phyloP scores from a whole-genome alignment of 1,140 invertebrate species.

The Drosophila gunungcola region DNA sequence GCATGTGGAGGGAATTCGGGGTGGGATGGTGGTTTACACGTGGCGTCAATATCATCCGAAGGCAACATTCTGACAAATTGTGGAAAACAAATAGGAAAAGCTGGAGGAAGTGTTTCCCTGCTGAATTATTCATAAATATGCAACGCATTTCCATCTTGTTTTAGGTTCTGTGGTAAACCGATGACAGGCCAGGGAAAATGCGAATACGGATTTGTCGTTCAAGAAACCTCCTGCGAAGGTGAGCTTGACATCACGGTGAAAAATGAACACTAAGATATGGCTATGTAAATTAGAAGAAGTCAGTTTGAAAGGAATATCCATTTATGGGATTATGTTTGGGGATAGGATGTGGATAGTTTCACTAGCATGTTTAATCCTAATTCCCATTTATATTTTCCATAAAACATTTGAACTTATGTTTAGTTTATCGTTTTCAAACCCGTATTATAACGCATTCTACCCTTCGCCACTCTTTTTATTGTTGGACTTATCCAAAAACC shows the following conservation, averaged over 20 bases:
- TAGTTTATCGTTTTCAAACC: not conserved
- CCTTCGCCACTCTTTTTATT: not conserved
- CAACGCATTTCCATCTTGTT: conserved; percentile 50
- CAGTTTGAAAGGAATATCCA: conserved; percentile 21
- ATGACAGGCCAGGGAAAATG: conserved; percentile 40
- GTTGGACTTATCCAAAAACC: not conserved
- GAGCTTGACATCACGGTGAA: not conserved
- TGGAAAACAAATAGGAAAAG: conserved; percentile 33
- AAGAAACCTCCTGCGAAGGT: conserved; percentile 9
- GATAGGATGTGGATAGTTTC: too few species aligned
- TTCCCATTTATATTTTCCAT: too few species aligned
- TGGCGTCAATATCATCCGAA: conserved; percentile 32
- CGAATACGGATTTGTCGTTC: conserved; percentile 7
- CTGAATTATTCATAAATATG: conserved; percentile 63
- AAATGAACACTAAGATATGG: not conserved
- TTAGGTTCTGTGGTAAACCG: conserved; percentile 6
- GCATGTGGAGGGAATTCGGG: conserved; percentile 9
- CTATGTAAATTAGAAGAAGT: conserved; percentile 38
- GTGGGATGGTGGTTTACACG: conserved; percentile 31
- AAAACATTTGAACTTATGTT: not conserved
- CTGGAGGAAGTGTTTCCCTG: conserved; percentile 18
- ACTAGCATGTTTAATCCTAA: too few species aligned
- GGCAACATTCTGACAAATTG: conserved; percentile 58
- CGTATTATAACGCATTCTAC: conserved; percentile 3
- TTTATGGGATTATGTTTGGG: conserved; percentile 12